These are phyloP conservation scores for Theristus sp. DNA, from an alignment of 2,888 invertebrate species.

Conservation along the genomic window DNA sequence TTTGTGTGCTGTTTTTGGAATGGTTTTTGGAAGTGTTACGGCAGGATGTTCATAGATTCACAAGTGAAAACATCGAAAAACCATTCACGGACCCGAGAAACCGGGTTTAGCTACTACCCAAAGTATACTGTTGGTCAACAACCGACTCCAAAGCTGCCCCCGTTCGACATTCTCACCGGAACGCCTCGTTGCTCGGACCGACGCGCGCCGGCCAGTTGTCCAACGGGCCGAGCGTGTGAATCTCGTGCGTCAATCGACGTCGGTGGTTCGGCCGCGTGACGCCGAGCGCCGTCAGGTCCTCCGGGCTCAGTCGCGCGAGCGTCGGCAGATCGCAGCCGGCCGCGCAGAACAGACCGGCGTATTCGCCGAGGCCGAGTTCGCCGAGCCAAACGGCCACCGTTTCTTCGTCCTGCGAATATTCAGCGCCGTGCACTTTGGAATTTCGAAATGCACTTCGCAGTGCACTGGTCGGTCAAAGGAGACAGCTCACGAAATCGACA, in stretches of 20 bases:
- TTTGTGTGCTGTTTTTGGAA: too few species aligned
- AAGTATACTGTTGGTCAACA: too few species aligned
- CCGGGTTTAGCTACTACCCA: too few species aligned
- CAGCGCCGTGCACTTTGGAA: background rate
- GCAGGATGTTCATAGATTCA: too few species aligned
- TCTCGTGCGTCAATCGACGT: constrained; percentile 82
- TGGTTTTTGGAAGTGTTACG: too few species aligned
- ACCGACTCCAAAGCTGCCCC: too few species aligned
- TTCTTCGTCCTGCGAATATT: constrained; percentile 66
- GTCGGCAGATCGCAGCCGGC: constrained; percentile 95
- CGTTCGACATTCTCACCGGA: background rate
- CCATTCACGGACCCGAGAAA: too few species aligned
- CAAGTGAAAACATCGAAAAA: too few species aligned
- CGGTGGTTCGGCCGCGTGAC: constrained; percentile 93
- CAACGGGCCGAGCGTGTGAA: constrained; percentile 50
- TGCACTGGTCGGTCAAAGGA: too few species aligned
- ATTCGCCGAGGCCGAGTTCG: constrained; percentile 81
- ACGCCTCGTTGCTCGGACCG: background rate
- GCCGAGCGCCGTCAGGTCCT: constrained; percentile 50
- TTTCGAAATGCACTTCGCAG: too few species aligned
- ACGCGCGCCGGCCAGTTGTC: background rate
- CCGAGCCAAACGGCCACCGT: constrained; percentile 79
- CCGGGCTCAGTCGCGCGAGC: constrained; percentile 95
- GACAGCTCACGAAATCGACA: too few species aligned
- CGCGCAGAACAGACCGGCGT: constrained; percentile 71